phyloP scores from a whole-genome alignment of 2,888 invertebrate genomes.

The Panorpa germanica region DNA sequence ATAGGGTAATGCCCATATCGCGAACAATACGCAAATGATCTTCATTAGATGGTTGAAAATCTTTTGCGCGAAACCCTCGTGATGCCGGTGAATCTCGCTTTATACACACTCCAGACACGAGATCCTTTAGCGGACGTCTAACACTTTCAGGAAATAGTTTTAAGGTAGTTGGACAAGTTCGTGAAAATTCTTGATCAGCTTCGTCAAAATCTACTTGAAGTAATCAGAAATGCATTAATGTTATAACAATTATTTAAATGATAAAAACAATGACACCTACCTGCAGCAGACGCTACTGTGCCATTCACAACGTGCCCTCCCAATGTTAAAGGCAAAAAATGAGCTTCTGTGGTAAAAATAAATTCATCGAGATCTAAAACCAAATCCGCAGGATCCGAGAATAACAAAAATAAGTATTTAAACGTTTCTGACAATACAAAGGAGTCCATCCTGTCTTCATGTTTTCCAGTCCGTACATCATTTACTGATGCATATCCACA shows the following conservation, averaged over 20 bases:
- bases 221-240: constrained; percentile 3
- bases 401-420: constrained; percentile 89
- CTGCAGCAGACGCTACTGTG: constrained; percentile 27
- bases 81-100: constrained; percentile 35
- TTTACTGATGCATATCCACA: constrained; percentile 98
- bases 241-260: constrained; percentile 6
- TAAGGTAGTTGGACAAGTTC: constrained; percentile 72
- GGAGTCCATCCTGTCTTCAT: constrained; percentile 96
- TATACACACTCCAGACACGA: constrained; percentile 68
- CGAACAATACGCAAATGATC: constrained; percentile 73
- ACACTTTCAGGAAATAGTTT: constrained; percentile 70
- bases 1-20: constrained; percentile 89
- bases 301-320: constrained; percentile 41
- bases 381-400: constrained; percentile 72
- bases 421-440: constrained; percentile 96
- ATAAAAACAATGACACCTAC: constrained; percentile 18
- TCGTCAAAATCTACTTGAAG: constrained; percentile 22
- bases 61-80: constrained; percentile 43
- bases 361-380: constrained; percentile 70
- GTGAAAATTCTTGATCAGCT: constrained; percentile 34
- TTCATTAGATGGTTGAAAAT: constrained; percentile 63
- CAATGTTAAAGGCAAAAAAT: constrained; percentile 75
- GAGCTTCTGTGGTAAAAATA: constrained; percentile 87
- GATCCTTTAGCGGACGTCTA: constrained; percentile 63
- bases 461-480: constrained; percentile 74